A percentile compares a stretch with the other conserved stretches of the same genome.
phyloP scores from a whole-genome alignment of 1,140 invertebrate species.

The Listronotus bonariensis region DNA sequence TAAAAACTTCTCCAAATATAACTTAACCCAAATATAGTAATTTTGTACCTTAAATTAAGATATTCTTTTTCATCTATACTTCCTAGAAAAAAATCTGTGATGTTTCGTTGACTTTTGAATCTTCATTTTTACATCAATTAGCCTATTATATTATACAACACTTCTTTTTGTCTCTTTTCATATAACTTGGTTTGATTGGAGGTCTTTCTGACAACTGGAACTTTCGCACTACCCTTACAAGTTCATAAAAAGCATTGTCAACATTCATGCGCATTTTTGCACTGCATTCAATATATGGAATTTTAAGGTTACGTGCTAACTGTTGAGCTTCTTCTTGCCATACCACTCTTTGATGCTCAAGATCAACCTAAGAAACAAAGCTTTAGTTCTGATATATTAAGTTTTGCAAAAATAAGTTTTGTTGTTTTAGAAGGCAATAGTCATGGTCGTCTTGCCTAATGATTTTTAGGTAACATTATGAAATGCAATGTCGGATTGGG shows the following conservation, averaged over 20 bases:
- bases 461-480: too few species aligned
- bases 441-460: too few species aligned
- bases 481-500: too few species aligned
- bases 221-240: constrained; percentile 87
- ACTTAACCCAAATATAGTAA: too few species aligned
- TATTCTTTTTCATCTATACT: too few species aligned
- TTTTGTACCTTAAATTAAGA: too few species aligned
- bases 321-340: constrained; percentile 84
- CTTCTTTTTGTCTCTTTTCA: constrained; percentile 73
- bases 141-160: constrained; percentile 74
- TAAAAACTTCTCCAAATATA: too few species aligned
- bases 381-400: too few species aligned
- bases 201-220: constrained; percentile 89
- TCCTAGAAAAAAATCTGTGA: not conserved
- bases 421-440: too few species aligned
- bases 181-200: constrained; percentile 72
- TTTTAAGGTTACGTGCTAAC: constrained; percentile 82
- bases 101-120: not conserved
- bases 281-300: constrained; percentile 95
- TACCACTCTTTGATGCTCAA: constrained; percentile 86
- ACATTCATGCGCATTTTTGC: constrained; percentile 95
- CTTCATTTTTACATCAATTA: not conserved
- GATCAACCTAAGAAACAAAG: constrained; percentile 67
- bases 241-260: constrained; percentile 94
- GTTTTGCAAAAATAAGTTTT: too few species aligned